Evolutionary conservation across 2,888 invertebrate species (phyloP).

Genomic region (Caenorhabditis sp.): DNA sequence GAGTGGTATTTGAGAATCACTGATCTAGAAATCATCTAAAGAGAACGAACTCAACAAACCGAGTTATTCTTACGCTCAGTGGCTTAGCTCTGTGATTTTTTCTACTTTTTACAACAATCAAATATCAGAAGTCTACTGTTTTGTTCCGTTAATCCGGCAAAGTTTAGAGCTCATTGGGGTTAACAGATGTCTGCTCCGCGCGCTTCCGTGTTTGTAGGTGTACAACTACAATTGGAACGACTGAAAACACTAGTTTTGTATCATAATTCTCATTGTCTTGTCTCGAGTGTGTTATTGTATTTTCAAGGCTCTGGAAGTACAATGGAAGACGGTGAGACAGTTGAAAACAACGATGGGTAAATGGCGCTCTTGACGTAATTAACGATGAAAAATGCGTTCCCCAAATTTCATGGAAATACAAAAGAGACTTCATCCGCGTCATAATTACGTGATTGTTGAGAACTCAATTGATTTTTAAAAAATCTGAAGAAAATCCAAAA

Average conservation of each 20-base stretch:
- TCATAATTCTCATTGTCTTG: constrained; percentile 35
- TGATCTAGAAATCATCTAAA: no score
- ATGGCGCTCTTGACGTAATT: constrained; percentile 2
- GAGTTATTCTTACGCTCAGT: not conserved
- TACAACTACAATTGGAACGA: constrained; percentile 14
- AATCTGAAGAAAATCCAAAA: no score
- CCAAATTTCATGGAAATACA: not conserved
- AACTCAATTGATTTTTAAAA: no score
- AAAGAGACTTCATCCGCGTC: not conserved
- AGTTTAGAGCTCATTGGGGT: constrained; percentile 24
- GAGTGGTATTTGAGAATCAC: no score
- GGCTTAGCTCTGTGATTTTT: no score
- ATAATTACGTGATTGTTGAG: not conserved
- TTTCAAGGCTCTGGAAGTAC: constrained; percentile 46
- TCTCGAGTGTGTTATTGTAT: constrained; percentile 34
- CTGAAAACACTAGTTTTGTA: constrained; percentile 35
- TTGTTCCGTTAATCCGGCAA: not conserved
- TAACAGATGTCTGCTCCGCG: constrained; percentile 19
- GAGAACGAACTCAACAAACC: no score
- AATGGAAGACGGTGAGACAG: constrained; percentile 33
- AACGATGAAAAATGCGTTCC: not conserved
- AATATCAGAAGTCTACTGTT: no score
- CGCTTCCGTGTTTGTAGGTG: constrained; percentile 17
- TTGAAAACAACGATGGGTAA: constrained; percentile 41
- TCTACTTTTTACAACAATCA: no score